phyloP scores from a whole-genome alignment of 2,797 vertebrate genomes.

The Chanos chanos region DNA sequence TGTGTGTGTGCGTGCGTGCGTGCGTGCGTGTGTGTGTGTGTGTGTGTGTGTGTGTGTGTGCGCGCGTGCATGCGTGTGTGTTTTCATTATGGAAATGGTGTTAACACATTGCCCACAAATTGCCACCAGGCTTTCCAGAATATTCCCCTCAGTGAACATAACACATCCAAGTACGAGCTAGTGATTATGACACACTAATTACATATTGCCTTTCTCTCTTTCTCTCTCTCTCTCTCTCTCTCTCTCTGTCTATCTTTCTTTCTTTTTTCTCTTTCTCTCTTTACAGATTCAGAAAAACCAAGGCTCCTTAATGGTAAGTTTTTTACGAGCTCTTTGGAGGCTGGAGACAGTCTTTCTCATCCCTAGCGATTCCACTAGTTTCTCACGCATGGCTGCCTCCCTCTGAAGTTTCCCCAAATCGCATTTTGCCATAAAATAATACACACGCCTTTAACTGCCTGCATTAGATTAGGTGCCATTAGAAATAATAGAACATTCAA shows the following conservation, averaged over 20 bases:
- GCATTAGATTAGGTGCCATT: conserved; percentile 93
- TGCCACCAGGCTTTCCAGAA: conserved; percentile 99
- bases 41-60: too few relatives aligned
- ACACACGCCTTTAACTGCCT: conserved; percentile 90
- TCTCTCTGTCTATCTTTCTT: conserved; percentile 61
- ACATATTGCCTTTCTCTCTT: conserved; percentile 81
- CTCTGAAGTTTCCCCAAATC: conserved; percentile 90
- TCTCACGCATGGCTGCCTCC: conserved; percentile 87
- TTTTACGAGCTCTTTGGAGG: conserved; percentile 47
- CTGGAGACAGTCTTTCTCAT: conserved; percentile 29
- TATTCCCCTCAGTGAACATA: conserved; percentile 98
- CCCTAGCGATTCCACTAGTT: conserved; percentile 70
- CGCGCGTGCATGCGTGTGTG: too few relatives aligned
- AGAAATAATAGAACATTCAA: conserved; percentile 93
- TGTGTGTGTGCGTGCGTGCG: too few relatives aligned
- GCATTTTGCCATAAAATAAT: conserved; percentile 86
- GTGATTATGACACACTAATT: conserved; percentile 99
- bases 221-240: conserved; percentile 40
- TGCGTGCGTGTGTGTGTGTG: too few relatives aligned
- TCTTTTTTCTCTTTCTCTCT: conserved; percentile 54
- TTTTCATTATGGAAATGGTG: conserved; percentile 99
- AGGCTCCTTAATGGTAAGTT: conserved; percentile 99
- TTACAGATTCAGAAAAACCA: conserved; percentile 99
- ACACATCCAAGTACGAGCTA: conserved; percentile 98
- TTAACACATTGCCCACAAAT: conserved; percentile 97